Evolutionary conservation across 2,113 vertebrate genomes (phyloP), one percentile per base, ranked within the genome.

Genomic region (Odobenus rosmarus): DNA sequence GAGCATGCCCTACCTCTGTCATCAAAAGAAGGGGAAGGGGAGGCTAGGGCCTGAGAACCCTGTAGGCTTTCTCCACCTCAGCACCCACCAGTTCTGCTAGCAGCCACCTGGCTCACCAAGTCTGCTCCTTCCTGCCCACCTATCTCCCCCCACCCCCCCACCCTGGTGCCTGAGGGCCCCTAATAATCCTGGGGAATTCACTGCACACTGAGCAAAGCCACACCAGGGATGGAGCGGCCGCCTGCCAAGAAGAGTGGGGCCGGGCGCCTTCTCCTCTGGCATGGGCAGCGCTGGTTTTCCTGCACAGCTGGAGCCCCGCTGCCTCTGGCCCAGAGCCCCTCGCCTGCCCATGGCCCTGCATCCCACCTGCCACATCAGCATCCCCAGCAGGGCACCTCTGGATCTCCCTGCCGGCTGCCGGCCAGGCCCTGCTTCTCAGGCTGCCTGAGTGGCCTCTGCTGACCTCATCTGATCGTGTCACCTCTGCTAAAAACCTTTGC

Each of bases 101-200:
- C 19, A 71, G 90, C 74, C 46, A 36, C 33, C 80, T 31, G 6
- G 83, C 26, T 93, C 62, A 39, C 36, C 5, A 5, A 49, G 36
- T 15, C n/a, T n/a, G 64, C 9, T 39, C 49, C 16, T 61, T 80
- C 74, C 86, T 55, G 53, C 82, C 89, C 4, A 3, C 88, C 72
- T 83, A 9, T 86, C 15, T 24, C 86, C 96, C 31, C 93, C 49
- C 28, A 15, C 12, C 19, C 11, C 1, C 16, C 7, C 5, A 14
- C 36, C 69, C 92, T 57, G 89, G 97, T 94, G 86, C 13, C 6
- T 51, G 83, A 95, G 93, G 96, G 95, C 93, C 71, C 82, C 93
- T 74, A 90, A 95, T 95, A 92, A 97, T 93, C 93, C 96, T 28
- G 36, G 94, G 97, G 97, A 98, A 97, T 96, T 97, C 98, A 98